These are phyloP conservation scores for Umimayanthus kanabou DNA, from an alignment of 92 coral and sea anemone genomes.

Conservation along the genomic window DNA sequence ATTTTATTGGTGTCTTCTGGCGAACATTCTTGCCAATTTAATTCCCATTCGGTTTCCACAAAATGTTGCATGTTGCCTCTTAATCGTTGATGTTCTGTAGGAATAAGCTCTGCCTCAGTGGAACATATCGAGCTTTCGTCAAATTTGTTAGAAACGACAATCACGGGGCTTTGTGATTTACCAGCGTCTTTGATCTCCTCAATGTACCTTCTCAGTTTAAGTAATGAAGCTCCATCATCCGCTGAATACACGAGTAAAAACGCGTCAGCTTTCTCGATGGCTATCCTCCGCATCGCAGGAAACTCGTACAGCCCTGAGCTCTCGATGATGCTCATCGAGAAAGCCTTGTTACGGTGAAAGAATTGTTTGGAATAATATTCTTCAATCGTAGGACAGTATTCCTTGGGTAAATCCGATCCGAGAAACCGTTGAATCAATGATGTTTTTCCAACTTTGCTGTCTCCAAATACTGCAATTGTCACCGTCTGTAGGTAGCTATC, in stretches of 20 bases:
- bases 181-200: conserved; percentile 68
- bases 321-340: conserved; percentile 85
- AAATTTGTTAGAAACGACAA: conserved; percentile 82
- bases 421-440: conserved; percentile 76
- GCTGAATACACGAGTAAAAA: conserved; percentile 81
- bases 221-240: conserved; percentile 63
- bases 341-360: conserved; percentile 68
- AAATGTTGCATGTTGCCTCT: conserved; percentile 48
- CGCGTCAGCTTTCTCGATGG: conserved; percentile 85
- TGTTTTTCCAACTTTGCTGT: conserved; percentile 87
- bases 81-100: conserved; percentile 50
- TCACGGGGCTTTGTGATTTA: conserved; percentile 52
- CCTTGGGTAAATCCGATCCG: conserved; percentile 63
- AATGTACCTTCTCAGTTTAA: conserved; percentile 71
- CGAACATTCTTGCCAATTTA: conserved; percentile 64
- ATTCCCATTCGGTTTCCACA: conserved; percentile 60
- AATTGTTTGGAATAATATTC: conserved; percentile 85
- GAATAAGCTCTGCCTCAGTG: conserved; percentile 23
- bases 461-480: conserved; percentile 91
- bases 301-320: conserved; percentile 93
- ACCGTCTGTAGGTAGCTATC: conserved; percentile 52
- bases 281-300: conserved; percentile 92
- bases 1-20: conserved; percentile 60
- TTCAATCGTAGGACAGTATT: conserved; percentile 84
- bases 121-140: conserved; percentile 30